A percentile compares a stretch with the other conserved stretches of the same genome.
phyloP scores from a whole-genome alignment of 2,113 vertebrate genomes.

The Arizona elegans region DNA sequence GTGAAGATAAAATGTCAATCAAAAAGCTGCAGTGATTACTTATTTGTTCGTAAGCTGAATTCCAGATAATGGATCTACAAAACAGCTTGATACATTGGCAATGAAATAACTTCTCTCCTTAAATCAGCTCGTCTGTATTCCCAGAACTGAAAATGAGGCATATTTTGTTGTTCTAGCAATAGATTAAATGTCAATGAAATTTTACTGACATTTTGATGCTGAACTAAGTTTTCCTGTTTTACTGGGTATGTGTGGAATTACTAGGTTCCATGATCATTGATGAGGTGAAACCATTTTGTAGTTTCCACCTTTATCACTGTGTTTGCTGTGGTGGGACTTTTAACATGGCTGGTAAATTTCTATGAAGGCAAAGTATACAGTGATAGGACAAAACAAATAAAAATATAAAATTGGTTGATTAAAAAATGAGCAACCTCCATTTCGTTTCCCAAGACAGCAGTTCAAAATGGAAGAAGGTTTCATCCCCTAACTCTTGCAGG shows the following conservation, averaged over 20 bases:
- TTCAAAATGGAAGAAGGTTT: background rate
- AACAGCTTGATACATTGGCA: background rate
- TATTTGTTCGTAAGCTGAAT: background rate
- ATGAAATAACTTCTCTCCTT: background rate
- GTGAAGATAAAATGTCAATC: background rate
- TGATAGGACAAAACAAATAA: background rate
- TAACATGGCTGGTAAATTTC: background rate
- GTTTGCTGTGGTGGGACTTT: background rate
- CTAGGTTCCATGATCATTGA: background rate
- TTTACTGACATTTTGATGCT: background rate
- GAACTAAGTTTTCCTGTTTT: background rate
- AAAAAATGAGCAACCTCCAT: background rate
- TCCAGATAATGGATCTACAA: background rate
- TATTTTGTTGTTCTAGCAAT: background rate
- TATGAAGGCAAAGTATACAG: background rate
- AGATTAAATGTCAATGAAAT: background rate
- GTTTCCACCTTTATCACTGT: background rate
- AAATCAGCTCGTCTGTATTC: background rate
- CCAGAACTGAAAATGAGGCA: background rate
- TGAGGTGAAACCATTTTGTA: background rate
- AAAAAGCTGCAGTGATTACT: background rate
- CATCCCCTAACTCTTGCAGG: background rate
- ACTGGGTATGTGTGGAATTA: background rate
- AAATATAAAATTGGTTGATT: background rate
- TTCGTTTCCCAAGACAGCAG: background rate